These are phyloP conservation scores for Nettapus auritus DNA, from an alignment of 2,113 vertebrate species.

Conservation along the genomic window DNA sequence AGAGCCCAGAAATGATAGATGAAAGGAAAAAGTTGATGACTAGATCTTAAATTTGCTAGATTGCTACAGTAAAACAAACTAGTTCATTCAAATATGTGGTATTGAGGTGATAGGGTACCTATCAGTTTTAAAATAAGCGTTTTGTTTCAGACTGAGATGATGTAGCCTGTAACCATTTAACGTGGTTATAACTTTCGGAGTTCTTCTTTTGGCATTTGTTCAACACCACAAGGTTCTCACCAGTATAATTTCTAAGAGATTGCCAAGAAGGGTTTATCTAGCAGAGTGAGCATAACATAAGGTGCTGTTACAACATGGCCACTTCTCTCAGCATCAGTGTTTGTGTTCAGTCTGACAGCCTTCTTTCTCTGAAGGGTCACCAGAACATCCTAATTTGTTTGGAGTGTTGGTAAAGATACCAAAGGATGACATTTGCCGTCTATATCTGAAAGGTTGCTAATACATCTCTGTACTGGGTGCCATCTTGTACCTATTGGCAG, in stretches of 20 bases:
- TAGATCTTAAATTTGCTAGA: not conserved
- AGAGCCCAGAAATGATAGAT: not conserved
- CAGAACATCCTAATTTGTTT: not conserved
- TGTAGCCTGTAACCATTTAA: not conserved
- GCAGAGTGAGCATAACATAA: accelerated
- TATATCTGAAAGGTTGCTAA: accelerated
- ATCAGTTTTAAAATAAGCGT: not conserved
- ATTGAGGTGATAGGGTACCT: not conserved
- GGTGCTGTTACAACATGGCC: accelerated
- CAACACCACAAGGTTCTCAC: not conserved
- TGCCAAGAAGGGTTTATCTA: not conserved
- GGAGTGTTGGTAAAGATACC: not conserved
- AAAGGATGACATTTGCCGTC: accelerated
- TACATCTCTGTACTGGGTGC: not conserved
- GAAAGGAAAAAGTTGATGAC: not conserved
- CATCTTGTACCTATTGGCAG: not conserved
- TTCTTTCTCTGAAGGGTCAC: not conserved
- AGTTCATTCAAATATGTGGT: not conserved
- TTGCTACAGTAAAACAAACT: not conserved
- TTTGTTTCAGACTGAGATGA: not conserved
- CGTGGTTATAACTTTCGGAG: not conserved
- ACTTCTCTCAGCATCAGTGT: not conserved
- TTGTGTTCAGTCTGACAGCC: not conserved
- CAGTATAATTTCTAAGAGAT: not conserved
- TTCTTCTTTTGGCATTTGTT: not conserved